Base-by-base conservation (phyloP, 2,888 invertebrate genomes). In the Thera obeliscata region DNA sequence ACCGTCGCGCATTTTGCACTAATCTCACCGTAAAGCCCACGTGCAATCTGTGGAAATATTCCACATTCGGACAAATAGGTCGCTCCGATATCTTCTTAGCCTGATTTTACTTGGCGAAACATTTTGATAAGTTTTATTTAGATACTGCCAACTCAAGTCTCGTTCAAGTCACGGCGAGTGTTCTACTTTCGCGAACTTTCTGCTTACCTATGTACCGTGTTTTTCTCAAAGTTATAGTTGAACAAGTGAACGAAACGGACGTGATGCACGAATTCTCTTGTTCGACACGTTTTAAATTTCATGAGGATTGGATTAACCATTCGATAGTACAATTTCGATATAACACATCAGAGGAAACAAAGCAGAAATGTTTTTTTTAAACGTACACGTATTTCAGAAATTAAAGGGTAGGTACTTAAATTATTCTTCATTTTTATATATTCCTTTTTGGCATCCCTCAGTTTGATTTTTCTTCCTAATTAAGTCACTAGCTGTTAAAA, bases 1-100 rank as follows among this genome's bases (percentile, higher is more conserved):
- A 82, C 90, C 87, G 89, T 87, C 88, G 89, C 89, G 81, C 87
- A 85, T 89, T 90, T 89, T 89, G 85, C 89, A 89, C 91, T 93
- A 93, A 93, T 91, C 90, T 89, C 81, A 79, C 82, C 82, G 78
- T 84, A 81, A 86, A 83, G 80, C 78, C 82, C 79, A 67, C 80
- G 76, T 84, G 82, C 82, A 82, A 71, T 71, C 64, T 66, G 63
- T 70, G 70, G 72, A 75, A 74, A 74, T 74, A 75, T 72, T 66
- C 64, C 67, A 65, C 64, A 67, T 74, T 71, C 69, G 67, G 73
- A 70, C 70, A 74, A 72, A 59, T 74, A 74, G 71, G 66, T 70
- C 65, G 67, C 59, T 63, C 61, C 62, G 66, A 69, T 73, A 72
- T 72, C 69, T 70, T 58, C 63, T 68, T 64, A 67, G 66, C 64